Conservation (phyloP, 2,113 vertebrate species). For the Parotia lawesii region DNA sequence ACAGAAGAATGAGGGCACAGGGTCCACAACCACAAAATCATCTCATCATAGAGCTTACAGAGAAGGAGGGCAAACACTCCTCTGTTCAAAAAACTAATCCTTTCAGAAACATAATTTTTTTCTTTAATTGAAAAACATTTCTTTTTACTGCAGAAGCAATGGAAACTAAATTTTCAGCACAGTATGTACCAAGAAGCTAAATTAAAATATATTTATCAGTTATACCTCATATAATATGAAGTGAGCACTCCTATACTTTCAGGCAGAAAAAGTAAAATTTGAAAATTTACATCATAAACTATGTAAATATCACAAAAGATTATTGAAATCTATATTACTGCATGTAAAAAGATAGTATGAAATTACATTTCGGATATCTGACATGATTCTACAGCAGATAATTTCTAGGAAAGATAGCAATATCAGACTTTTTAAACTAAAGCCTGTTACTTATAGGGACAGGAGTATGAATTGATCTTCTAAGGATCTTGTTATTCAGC, state of each 20-base stretch:
- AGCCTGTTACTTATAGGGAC: neutral
- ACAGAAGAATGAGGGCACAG: neutral
- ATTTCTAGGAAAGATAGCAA: neutral
- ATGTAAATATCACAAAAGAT: neutral
- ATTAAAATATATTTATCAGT: neutral
- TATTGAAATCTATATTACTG: neutral
- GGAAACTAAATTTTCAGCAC: neutral
- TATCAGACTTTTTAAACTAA: neutral
- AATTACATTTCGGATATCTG: neutral
- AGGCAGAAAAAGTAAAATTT: neutral
- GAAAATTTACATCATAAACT: neutral
- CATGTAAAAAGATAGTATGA: neutral
- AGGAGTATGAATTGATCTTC: neutral
- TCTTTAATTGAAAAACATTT: neutral
- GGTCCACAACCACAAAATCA: neutral
- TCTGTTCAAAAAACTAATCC: neutral
- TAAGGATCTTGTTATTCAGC: neutral
- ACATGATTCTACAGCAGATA: neutral
- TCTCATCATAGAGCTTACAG: neutral
- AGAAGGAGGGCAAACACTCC: neutral
- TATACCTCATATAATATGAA: neutral
- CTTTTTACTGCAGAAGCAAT: neutral
- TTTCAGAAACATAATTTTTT: neutral
- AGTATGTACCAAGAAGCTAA: neutral
- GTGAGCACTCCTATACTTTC: neutral